Evolutionary conservation across 2,797 vertebrate genomes (phyloP), one percentile per base, ranked within the genome.

Genomic region (Aselliscus stoliczkanus): DNA sequence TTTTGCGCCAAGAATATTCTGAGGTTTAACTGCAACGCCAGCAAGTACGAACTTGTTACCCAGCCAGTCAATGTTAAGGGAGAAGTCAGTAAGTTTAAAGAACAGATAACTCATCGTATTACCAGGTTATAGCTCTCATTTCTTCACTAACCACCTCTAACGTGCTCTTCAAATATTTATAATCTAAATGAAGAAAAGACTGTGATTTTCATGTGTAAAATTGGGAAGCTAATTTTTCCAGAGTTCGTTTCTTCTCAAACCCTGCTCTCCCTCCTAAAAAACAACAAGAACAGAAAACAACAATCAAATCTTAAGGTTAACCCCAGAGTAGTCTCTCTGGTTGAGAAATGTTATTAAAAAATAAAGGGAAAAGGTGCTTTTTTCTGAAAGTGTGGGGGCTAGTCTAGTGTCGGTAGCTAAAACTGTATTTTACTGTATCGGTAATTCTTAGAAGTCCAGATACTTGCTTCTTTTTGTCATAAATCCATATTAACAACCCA

Each of bases 31-130:
- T 47, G 31, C 85, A 7, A n/a, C 13, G 76, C 77, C 95, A 82
- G 79, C 92, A 93, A 93, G 90, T 82, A 85, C 73, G 86, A 93
- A 95, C 96, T 88, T 95, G 95, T 79, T 95, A 64, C 23, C 52
- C 85, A 87, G 73, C 62, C 84, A 34, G 11, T 72, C 39, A 81
- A 60, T 47, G 44, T 84, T 21, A 44, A 84, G 70, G 72, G 70
- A 76, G 81, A 88, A 91, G 42, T 73, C 88, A 64, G 75, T 14
- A 58, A 5, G 60, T 75, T 90, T 81, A 96, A 95, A 85, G 76
- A 72, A 90, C 93, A 90, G 67, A 92, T 96, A 96, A 90, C 76
- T 94, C 82, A 4, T 44, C 10, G 1, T 50, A 21, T 80, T 69
- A 62, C 62, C 65, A 73, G 67, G 84, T 90, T 65, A 47, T 60